phyloP scores from a whole-genome alignment of 2,113 vertebrate genomes.

The Rhadina sibilatrix region DNA sequence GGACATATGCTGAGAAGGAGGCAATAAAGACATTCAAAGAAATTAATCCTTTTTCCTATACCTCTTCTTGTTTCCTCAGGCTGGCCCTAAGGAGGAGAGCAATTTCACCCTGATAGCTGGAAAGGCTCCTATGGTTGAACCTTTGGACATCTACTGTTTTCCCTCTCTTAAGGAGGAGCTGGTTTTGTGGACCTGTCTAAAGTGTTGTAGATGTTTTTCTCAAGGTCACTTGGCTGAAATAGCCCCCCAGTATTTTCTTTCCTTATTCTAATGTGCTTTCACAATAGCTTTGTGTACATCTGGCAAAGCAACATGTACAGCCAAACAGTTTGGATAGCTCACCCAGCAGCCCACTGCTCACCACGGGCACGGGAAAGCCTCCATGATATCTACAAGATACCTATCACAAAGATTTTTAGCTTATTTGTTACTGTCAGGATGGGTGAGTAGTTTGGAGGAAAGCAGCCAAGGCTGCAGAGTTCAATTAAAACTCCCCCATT shows the following conservation, averaged over 20 bases:
- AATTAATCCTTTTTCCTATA: not conserved
- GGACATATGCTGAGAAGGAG: not conserved
- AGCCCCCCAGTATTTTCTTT: not conserved
- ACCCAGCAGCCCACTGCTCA: not conserved
- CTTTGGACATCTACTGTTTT: not conserved
- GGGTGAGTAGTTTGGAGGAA: not conserved
- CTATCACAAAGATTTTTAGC: not conserved
- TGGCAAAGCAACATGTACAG: rapidly evolving
- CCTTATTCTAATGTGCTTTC: not conserved
- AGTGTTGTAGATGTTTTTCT: not conserved
- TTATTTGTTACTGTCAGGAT: not conserved
- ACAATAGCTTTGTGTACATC: not conserved
- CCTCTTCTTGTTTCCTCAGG: not conserved
- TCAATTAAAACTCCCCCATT: not conserved
- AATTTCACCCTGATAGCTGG: not conserved
- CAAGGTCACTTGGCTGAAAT: not conserved
- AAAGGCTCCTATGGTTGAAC: not conserved
- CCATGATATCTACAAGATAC: not conserved
- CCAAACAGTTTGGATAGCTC: not conserved
- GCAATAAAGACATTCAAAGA: not conserved
- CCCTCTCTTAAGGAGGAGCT: not conserved
- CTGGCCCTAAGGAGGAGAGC: not conserved
- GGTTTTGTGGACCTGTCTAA: not conserved
- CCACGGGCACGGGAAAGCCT: not conserved
- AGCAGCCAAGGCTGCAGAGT: not conserved